Conservation (phyloP, 1,140 invertebrate species). For the Venustaconcha ellipsiformis region DNA sequence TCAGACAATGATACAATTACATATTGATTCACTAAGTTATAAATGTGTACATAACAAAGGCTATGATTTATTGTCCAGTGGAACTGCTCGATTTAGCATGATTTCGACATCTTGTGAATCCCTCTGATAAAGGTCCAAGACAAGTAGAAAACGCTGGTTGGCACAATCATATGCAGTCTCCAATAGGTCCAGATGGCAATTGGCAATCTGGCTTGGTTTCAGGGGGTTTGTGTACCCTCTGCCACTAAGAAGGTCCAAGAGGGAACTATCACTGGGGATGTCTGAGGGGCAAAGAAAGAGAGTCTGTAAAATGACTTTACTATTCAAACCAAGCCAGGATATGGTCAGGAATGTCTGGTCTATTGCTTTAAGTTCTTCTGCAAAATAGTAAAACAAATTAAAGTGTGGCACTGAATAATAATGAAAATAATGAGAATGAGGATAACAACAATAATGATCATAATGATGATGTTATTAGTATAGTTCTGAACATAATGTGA, state of each 20-base stretch:
- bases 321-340: conserved; percentile 23
- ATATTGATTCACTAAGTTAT: neutral
- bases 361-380: neutral
- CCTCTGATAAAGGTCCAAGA: conserved; percentile 24
- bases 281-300: neutral
- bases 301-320: conserved; percentile 11
- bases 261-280: neutral
- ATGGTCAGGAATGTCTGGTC: conserved; percentile 17
- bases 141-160: conserved; percentile 17
- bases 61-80: neutral
- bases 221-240: neutral
- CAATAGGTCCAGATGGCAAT: neutral
- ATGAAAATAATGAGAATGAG: no score
- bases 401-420: no score
- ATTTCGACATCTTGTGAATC: conserved; percentile 7
- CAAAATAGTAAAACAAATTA: neutral
- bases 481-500: no score
- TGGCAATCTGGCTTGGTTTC: neutral
- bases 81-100: conserved; percentile 13
- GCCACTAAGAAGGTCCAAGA: conserved; percentile 11
- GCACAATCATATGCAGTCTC: conserved; percentile 9
- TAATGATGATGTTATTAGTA: no score
- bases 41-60: neutral
- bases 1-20: neutral
- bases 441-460: no score